phyloP scores from a whole-genome alignment of 2,797 vertebrate genomes.

The Acrossocheilus fasciatus region DNA sequence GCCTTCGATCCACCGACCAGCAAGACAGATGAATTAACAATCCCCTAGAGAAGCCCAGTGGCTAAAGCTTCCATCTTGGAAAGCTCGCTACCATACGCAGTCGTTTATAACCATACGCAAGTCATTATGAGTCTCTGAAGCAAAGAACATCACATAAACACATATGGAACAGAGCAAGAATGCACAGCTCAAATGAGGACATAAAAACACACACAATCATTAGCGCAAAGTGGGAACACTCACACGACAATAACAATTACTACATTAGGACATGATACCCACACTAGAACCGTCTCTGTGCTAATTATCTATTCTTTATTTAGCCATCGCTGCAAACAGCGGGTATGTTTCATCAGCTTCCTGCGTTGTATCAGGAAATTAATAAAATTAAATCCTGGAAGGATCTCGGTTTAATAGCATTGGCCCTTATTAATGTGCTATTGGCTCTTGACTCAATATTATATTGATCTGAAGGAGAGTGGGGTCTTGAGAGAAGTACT shows the following conservation, averaged over 20 bases:
- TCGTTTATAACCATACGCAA: slow-evolving; percentile 40
- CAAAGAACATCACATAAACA: slow-evolving; percentile 17
- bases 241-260: slow-evolving; percentile 22
- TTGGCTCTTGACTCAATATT: slow-evolving; percentile 38
- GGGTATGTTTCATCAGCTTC: neutral
- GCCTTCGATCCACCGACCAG: slow-evolving; percentile 55
- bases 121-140: slow-evolving; percentile 38
- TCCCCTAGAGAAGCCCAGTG: slow-evolving; percentile 14
- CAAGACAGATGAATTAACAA: slow-evolving; percentile 54
- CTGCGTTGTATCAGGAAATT: slow-evolving; percentile 21
- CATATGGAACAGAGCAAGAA: neutral
- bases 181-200: neutral
- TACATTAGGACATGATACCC: slow-evolving; percentile 7
- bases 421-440: slow-evolving; percentile 50
- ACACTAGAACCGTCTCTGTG: slow-evolving; percentile 5
- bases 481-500: slow-evolving; percentile 4
- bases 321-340: slow-evolving; percentile 20
- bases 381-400: slow-evolving; percentile 19
- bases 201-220: slow-evolving; percentile 23
- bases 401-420: slow-evolving; percentile 20
- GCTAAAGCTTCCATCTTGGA: slow-evolving; percentile 31
- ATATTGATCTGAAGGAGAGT: slow-evolving; percentile 39
- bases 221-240: slow-evolving; percentile 27
- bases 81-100: slow-evolving; percentile 33
- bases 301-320: slow-evolving; percentile 36